These are phyloP conservation scores for Montipora cactus DNA, from an alignment of 64 coral and sea anemone genomes.

Conservation along the genomic window DNA sequence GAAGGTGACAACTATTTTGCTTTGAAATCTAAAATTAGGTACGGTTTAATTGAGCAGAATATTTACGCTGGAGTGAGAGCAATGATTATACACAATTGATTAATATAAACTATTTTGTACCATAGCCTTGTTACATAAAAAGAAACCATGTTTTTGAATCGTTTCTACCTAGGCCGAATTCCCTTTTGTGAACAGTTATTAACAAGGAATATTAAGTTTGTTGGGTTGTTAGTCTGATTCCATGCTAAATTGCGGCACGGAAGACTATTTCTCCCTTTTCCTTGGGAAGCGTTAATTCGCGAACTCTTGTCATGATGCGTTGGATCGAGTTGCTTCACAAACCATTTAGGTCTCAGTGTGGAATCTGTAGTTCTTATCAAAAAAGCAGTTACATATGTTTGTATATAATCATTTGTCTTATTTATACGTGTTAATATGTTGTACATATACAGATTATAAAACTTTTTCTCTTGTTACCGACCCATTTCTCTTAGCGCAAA, in stretches of 20 bases:
- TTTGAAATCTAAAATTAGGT: not conserved
- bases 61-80: not conserved
- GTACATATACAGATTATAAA: constrained; percentile 6
- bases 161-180: not conserved
- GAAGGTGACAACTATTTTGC: too few relatives aligned
- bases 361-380: not conserved
- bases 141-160: not conserved
- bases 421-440: constrained; percentile 56
- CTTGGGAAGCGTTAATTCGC: not conserved
- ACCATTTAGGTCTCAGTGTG: not conserved
- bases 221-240: not conserved
- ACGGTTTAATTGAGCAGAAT: not conserved
- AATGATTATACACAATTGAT: constrained; percentile 16
- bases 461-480: not conserved
- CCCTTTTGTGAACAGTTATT: not conserved
- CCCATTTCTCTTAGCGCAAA: constrained; percentile 12
- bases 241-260: not conserved
- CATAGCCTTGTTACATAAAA: not conserved
- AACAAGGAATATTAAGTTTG: not conserved
- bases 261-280: too few relatives aligned
- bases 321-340: not conserved
- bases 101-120: constrained; percentile 61
- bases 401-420: constrained; percentile 53
- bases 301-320: not conserved
- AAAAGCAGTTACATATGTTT: constrained; percentile 8